These are phyloP conservation scores for Halichoerus grypus DNA, from an alignment of 2,113 vertebrate genomes.

Conservation along the genomic window DNA sequence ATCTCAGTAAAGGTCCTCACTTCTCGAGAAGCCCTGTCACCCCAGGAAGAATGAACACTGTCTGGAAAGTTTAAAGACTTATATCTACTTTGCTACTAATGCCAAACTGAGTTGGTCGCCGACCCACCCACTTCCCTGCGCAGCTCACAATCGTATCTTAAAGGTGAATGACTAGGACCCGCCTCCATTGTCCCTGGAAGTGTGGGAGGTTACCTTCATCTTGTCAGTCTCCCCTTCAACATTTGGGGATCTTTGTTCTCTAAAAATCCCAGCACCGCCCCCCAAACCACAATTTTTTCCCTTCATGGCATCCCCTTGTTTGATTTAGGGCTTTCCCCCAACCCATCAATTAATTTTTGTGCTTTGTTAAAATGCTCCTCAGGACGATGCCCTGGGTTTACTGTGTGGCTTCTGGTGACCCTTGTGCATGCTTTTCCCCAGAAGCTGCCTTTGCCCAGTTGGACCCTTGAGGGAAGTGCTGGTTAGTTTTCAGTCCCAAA, in stretches of 20 bases:
- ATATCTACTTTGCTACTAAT: neutral
- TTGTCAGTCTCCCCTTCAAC: neutral
- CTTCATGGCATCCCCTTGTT: neutral
- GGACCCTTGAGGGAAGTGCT: neutral
- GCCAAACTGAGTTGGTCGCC: neutral
- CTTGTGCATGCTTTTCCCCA: neutral
- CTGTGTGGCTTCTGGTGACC: neutral
- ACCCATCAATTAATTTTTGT: neutral
- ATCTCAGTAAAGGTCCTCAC: neutral
- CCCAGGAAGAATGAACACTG: neutral
- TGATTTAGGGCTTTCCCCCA: neutral
- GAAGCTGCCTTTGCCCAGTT: neutral
- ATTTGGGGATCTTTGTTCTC: neutral
- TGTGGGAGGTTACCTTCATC: neutral
- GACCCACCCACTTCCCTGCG: neutral
- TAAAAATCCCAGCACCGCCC: neutral
- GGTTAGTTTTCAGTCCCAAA: neutral
- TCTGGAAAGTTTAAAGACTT: neutral
- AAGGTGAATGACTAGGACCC: neutral
- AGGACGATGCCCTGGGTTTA: neutral
- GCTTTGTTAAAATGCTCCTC: neutral
- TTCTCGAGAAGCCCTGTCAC: neutral
- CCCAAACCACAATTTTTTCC: neutral
- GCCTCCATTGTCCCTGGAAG: neutral
- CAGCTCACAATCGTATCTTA: neutral